Evolutionary conservation across 2,888 invertebrate genomes (phyloP), one percentile per base, ranked within the genome.

Genomic region (Rugalucina vietnamica): DNA sequence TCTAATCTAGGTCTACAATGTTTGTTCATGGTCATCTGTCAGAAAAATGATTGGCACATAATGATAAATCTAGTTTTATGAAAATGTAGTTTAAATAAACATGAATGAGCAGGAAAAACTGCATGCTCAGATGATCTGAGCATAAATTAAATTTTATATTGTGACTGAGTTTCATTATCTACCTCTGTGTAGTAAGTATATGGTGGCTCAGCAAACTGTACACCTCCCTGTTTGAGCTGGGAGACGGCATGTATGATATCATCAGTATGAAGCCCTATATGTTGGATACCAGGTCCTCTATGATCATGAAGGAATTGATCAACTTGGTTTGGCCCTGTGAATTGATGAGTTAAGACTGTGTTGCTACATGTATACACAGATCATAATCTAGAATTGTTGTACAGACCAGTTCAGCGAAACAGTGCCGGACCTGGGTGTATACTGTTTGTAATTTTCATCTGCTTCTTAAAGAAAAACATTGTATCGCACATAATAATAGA

Each of bases 251-350:
- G 43, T 0, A 94, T 81, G 27, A 95, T 95, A 77, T 93, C 87
- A 3, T 89, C 82, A 0, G 95, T 93, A 84, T 93, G 93, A 1
- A 95, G 90, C 27, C 94, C 95, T 49, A 95, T 93, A 87, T 95
- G 95, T 84, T 95, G 95, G 10, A 95, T 89, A 1, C 95, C 95
- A 5, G 95, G 94, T 2, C 95, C 95, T 29, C 91, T 90, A 88
- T 95, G 95, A 34, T 95, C 92, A 34, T 87, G 82, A 29, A 95
- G 90, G 89, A 95, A 95, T 8, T 93, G 93, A 65, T 94, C 93
- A n/a, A 95, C 93, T 82, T 95, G 95, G 82, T 95, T 95, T 49
- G 94, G 93, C 36, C 91, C 95, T 95, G 81, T 14, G 87, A 85
- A 72, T n/a, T n/a, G n/a, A n/a, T n/a, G n/a, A n/a, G n/a, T n/a